Conservation (phyloP, 2,797 vertebrate genomes). For the Paguma larvata region DNA sequence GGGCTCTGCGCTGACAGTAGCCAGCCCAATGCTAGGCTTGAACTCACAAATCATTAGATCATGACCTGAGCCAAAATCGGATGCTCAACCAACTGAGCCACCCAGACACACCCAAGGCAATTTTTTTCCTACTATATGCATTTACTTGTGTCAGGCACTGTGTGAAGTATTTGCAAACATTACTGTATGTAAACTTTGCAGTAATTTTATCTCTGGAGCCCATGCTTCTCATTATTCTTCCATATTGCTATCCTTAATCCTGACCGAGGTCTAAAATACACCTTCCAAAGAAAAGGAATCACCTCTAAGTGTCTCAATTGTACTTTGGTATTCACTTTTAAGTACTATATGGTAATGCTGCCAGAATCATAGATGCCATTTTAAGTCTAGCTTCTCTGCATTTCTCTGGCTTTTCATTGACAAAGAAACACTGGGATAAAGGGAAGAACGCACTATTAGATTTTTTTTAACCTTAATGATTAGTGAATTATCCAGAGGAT, state of each 20-base stretch:
- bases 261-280: background rate
- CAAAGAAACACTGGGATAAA: conserved; percentile 1
- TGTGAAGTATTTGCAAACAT: background rate
- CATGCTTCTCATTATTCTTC: background rate
- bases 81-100: too few relatives aligned
- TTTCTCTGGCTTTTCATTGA: conserved; percentile 43
- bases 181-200: background rate
- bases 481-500: conserved; percentile 50
- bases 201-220: background rate
- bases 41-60: too few relatives aligned
- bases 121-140: too few relatives aligned
- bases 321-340: conserved; percentile 49
- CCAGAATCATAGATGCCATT: background rate
- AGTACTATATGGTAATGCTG: background rate
- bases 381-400: background rate
- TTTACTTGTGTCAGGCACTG: background rate
- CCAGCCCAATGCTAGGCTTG: too few relatives aligned
- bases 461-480: conserved; percentile 44
- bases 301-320: background rate
- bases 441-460: background rate
- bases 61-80: too few relatives aligned
- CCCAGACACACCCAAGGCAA: too few relatives aligned
- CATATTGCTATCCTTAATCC: background rate
- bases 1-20: too few relatives aligned
- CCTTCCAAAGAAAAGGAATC: background rate